Conservation (phyloP, 2,797 vertebrate genomes). For the Microctenopoma stevenorrisi region DNA sequence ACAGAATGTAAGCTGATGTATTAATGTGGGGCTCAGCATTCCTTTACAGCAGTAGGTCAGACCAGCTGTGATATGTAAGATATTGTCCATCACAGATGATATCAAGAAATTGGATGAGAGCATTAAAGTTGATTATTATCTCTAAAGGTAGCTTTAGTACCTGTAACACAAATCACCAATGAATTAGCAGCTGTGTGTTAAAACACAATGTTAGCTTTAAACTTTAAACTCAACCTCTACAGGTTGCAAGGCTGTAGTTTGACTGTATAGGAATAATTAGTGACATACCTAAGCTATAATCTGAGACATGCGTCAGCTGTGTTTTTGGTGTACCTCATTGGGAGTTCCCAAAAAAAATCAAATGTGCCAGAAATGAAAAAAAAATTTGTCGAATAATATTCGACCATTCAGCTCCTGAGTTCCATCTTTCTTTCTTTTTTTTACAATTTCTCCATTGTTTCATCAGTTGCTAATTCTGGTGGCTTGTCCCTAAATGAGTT, state of each 20-base stretch:
- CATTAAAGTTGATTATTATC: conserved; percentile 24
- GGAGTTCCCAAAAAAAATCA: conserved; percentile 45
- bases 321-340: conserved; percentile 46
- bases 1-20: conserved; percentile 41
- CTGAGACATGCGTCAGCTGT: conserved; percentile 39
- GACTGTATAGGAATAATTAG: conserved; percentile 47
- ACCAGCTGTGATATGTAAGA: conserved; percentile 51
- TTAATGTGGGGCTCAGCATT: conserved; percentile 60
- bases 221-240: background rate
- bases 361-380: conserved; percentile 28
- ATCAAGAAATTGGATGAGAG: conserved; percentile 27
- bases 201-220: conserved; percentile 15
- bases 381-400: conserved; percentile 27
- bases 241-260: conserved; percentile 35
- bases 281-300: conserved; percentile 36
- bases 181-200: background rate
- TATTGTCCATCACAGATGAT: conserved; percentile 24
- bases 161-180: conserved; percentile 7
- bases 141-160: background rate
- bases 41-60: conserved; percentile 47
- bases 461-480: conserved; percentile 52
- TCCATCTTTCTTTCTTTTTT: conserved; percentile 42
- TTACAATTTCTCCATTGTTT: conserved; percentile 47
- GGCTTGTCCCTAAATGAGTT: conserved; percentile 63
- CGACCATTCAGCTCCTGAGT: conserved; percentile 12